Conservation (phyloP, 2,888 invertebrate genomes). For the Nineta flava region DNA sequence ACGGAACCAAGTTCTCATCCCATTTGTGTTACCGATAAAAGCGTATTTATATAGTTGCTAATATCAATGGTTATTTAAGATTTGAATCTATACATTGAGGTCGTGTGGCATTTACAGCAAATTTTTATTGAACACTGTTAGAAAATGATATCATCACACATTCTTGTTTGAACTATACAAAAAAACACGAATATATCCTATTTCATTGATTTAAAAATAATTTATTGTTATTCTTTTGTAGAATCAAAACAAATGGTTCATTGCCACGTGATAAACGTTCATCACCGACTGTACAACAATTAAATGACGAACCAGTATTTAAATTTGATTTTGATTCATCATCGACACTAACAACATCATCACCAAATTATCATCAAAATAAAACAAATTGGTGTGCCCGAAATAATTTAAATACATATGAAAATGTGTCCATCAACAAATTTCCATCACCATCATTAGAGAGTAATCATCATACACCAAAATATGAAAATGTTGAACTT, state of each 20-base stretch:
- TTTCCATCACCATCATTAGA: constrained; percentile 25
- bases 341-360: constrained; percentile 27
- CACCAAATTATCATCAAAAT: constrained; percentile 9
- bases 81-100: too few species aligned
- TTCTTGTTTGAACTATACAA: too few species aligned
- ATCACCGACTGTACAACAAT: constrained; percentile 20
- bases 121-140: too few species aligned
- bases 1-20: too few species aligned
- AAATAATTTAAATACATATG: constrained; percentile 18
- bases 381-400: constrained; percentile 11
- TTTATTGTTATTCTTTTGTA: constrained; percentile 23
- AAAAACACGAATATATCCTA: too few species aligned
- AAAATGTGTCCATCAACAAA: constrained; percentile 18
- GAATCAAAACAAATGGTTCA: constrained; percentile 84
- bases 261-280: constrained; percentile 51
- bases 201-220: background rate
- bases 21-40: too few species aligned
- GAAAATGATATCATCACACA: too few species aligned
- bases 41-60: too few species aligned
- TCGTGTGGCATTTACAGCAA: too few species aligned
- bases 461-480: constrained; percentile 20
- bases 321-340: constrained; percentile 27
- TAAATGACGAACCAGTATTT: constrained; percentile 20
- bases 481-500: constrained; percentile 24
- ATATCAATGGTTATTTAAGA: too few species aligned